Evolutionary conservation across 2,113 vertebrate genomes (phyloP).

Genomic region (Rhizomys pruinosus): DNA sequence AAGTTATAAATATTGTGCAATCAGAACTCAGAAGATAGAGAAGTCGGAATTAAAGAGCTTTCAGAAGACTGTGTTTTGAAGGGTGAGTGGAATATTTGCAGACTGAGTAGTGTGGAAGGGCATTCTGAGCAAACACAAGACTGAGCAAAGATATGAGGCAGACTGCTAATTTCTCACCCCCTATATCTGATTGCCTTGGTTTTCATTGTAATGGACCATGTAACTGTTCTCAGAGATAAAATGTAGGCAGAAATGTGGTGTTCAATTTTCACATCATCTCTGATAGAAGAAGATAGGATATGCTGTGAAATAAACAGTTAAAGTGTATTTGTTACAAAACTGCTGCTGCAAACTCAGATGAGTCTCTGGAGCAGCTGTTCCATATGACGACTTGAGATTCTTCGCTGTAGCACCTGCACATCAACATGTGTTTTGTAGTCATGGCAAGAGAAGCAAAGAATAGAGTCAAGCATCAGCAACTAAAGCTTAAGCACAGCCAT

Average conservation of each 20-base stretch:
- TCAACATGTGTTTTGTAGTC: not conserved
- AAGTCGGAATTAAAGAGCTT: not conserved
- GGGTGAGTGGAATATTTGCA: not conserved
- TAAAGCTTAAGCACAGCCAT: not conserved
- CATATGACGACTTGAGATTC: not conserved
- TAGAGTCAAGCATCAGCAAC: not conserved
- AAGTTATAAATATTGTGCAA: constrained; percentile 24
- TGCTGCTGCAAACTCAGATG: not conserved
- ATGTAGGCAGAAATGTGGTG: not conserved
- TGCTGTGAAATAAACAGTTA: not conserved
- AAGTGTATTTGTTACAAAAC: too few relatives aligned
- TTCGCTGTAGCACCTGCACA: not conserved
- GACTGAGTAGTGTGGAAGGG: not conserved
- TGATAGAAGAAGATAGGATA: not conserved
- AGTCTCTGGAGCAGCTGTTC: not conserved
- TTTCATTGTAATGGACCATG: not conserved
- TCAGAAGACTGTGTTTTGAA: not conserved
- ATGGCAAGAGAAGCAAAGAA: not conserved
- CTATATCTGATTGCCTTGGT: not conserved
- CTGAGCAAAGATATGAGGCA: not conserved
- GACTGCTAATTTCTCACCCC: not conserved
- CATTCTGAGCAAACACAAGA: not conserved
- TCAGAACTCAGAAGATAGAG: not conserved
- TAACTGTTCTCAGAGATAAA: not conserved
- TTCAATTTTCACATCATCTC: not conserved